Evolutionary conservation across 2,888 invertebrate species (phyloP).

Genomic region (Eupithecia subumbrata): DNA sequence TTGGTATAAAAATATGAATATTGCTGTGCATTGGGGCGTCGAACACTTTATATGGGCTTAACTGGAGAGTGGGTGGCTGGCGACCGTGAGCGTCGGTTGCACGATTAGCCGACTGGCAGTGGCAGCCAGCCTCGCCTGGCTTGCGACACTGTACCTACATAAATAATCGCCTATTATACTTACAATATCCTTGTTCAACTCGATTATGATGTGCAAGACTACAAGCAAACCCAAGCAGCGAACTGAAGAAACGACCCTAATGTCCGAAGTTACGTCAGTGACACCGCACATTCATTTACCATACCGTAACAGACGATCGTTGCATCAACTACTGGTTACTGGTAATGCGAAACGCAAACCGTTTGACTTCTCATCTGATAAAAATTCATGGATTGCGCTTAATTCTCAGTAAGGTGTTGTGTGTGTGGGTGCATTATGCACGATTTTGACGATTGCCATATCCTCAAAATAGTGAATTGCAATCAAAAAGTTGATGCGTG

Average conservation of each 20-base stretch:
- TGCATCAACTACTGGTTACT: conserved; percentile 37
- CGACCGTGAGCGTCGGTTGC: conserved; percentile 77
- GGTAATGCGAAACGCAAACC: conserved; percentile 38
- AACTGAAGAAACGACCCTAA: conserved; percentile 31
- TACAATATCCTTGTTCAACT: conserved; percentile 44
- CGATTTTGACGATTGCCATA: conserved; percentile 42
- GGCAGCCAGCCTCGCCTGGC: conserved; percentile 60
- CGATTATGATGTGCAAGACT: conserved; percentile 42
- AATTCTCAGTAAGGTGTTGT: conserved; percentile 33
- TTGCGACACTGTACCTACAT: conserved; percentile 72
- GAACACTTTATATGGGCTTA: conserved; percentile 80
- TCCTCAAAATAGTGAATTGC: conserved; percentile 48
- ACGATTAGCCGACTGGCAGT: conserved; percentile 66
- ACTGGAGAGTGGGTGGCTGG: conserved; percentile 79
- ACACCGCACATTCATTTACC: conserved; percentile 34
- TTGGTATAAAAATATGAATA: conserved; percentile 76
- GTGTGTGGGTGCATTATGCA: conserved; percentile 27
- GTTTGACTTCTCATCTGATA: conserved; percentile 38
- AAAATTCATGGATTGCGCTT: conserved; percentile 36
- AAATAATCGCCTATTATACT: conserved; percentile 64
- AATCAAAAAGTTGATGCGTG: conserved; percentile 51
- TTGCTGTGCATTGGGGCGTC: conserved; percentile 68
- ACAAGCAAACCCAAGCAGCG: conserved; percentile 17
- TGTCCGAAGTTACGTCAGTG: conserved; percentile 36
- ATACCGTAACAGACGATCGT: conserved; percentile 33